Evolutionary conservation across 2,888 invertebrate species (phyloP).

Genomic region (Acronicta leporina): DNA sequence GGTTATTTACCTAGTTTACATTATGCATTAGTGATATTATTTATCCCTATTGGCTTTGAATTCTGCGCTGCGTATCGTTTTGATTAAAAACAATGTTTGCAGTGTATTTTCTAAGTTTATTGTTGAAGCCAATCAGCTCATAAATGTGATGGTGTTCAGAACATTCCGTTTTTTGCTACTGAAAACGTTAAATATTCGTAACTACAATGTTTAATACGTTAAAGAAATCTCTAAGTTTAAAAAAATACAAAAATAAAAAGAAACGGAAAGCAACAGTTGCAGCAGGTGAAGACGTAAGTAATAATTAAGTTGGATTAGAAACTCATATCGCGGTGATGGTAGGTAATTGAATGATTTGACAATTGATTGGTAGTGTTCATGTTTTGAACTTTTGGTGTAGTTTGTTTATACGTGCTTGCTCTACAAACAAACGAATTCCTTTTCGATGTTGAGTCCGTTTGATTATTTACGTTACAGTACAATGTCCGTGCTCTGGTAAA

Average conservation of each 20-base stretch:
- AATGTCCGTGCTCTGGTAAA: constrained; percentile 77
- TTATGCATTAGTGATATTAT: constrained; percentile 26
- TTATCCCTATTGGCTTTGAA: constrained; percentile 34
- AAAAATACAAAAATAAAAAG: constrained; percentile 61
- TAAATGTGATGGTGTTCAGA: constrained; percentile 29
- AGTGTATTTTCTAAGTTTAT: constrained; percentile 17
- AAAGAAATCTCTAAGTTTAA: constrained; percentile 71
- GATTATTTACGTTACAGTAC: constrained; percentile 77
- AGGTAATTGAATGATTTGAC: constrained; percentile 48
- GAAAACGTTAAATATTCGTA: not conserved
- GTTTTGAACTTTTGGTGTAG: constrained; percentile 56
- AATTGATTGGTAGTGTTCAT: constrained; percentile 49
- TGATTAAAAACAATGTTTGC: constrained; percentile 27
- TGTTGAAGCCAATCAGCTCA: constrained; percentile 8
- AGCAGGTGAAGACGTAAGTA: constrained; percentile 67
- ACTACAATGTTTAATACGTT: constrained; percentile 65
- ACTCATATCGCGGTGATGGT: constrained; percentile 25
- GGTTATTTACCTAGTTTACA: constrained; percentile 47
- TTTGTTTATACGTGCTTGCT: constrained; percentile 61
- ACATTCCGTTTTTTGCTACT: constrained; percentile 6
- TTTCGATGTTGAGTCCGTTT: constrained; percentile 68
- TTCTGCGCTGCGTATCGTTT: constrained; percentile 21
- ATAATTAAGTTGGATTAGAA: constrained; percentile 19
- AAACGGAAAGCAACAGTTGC: constrained; percentile 27
- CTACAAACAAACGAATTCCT: constrained; percentile 81